Conservation (phyloP, 1,140 invertebrate species). For the Camponotus vicinus region DNA sequence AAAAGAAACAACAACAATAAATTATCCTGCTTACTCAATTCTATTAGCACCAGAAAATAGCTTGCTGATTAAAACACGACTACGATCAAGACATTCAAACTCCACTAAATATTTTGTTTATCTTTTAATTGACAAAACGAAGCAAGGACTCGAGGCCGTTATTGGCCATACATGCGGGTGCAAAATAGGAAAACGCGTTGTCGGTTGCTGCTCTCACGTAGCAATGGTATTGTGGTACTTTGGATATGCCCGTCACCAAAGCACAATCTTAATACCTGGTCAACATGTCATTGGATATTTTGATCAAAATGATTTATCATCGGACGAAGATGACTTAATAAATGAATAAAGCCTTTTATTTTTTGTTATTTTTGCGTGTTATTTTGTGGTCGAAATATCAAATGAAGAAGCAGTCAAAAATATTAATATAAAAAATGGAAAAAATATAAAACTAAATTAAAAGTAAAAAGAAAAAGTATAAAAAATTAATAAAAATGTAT, state of each 20-base stretch:
- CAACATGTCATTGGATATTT: too few species aligned
- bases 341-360: too few species aligned
- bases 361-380: too few species aligned
- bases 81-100: not conserved
- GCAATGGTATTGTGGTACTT: not conserved
- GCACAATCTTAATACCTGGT: too few species aligned
- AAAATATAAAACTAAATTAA: not conserved
- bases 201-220: not conserved
- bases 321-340: too few species aligned
- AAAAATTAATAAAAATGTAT: not conserved
- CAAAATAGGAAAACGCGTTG: not conserved
- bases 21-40: not conserved
- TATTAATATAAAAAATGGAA: too few species aligned
- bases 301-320: too few species aligned
- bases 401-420: too few species aligned
- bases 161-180: not conserved
- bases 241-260: not conserved
- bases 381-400: too few species aligned
- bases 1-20: not conserved
- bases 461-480: not conserved
- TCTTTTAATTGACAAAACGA: not conserved
- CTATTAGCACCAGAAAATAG: not conserved
- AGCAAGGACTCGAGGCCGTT: not conserved
- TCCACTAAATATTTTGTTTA: not conserved
- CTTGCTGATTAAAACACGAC: not conserved